phyloP scores from a whole-genome alignment of 2,888 invertebrate species.

The Euplexia lucipara region DNA sequence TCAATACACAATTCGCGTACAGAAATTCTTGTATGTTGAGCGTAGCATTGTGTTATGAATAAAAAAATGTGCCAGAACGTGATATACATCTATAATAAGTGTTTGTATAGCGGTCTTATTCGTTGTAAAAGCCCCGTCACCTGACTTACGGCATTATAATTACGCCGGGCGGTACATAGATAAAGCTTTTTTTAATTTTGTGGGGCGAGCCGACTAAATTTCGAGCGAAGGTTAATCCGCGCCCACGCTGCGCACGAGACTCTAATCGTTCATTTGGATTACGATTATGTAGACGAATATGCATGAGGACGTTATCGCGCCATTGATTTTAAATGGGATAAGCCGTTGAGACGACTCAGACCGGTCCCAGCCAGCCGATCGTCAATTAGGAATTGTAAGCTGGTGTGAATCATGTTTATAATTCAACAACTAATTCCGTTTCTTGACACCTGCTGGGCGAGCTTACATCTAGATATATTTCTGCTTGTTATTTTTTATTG shows the following conservation, averaged over 20 bases:
- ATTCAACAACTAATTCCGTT: conserved; percentile 54
- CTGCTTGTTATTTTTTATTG: conserved; percentile 61
- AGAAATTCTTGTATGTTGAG: conserved; percentile 20
- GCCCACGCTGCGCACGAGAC: conserved; percentile 81
- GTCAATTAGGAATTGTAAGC: conserved; percentile 64
- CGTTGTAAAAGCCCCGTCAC: conserved; percentile 75
- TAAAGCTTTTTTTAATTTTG: conserved; percentile 78
- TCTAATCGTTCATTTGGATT: conserved; percentile 88
- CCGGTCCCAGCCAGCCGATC: conserved; percentile 53
- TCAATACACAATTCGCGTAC: conserved; percentile 40
- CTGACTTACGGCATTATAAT: conserved; percentile 84
- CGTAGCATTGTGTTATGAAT: conserved; percentile 59
- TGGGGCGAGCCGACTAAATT: conserved; percentile 65
- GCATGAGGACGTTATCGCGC: conserved; percentile 84
- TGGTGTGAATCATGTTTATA: conserved; percentile 60
- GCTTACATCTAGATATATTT: conserved; percentile 35
- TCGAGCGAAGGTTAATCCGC: conserved; percentile 79
- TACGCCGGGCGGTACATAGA: conserved; percentile 77
- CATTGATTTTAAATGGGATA: conserved; percentile 85
- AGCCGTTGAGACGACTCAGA: conserved; percentile 72
- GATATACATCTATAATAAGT: conserved; percentile 71
- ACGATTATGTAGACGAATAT: conserved; percentile 85
- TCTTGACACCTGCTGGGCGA: conserved; percentile 52
- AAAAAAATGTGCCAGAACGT: conserved; percentile 52
- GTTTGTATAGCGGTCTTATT: conserved; percentile 73